Percentiles rank a stretch among this genome's conserved stretches.
phyloP scores from a whole-genome alignment of 2,797 vertebrate genomes.

The Poecilia gillii region DNA sequence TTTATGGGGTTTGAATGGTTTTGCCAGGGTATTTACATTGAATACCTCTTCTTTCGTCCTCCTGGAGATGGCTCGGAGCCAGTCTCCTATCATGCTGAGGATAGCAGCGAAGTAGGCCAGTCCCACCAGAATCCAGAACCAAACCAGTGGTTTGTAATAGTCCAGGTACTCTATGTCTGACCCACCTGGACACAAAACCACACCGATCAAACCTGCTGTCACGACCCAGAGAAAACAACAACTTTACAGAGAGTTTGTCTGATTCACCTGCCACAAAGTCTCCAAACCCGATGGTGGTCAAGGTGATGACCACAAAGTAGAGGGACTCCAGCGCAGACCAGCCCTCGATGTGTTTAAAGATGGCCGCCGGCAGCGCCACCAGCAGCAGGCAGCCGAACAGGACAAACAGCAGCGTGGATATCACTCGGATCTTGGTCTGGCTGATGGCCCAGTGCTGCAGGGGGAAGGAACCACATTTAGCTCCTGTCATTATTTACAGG shows the following conservation, averaged over 20 bases:
- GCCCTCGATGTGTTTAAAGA: slow-evolving; percentile 97
- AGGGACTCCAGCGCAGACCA: slow-evolving; percentile 94
- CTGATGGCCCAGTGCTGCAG: slow-evolving; percentile 93
- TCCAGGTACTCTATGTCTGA: slow-evolving; percentile 94
- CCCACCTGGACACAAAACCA: slow-evolving; percentile 80
- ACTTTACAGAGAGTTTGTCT: neutral
- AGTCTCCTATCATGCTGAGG: slow-evolving; percentile 98
- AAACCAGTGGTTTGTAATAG: slow-evolving; percentile 95
- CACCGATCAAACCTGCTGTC: neutral
- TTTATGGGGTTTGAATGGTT: neutral
- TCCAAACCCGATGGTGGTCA: slow-evolving; percentile 97
- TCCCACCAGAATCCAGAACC: slow-evolving; percentile 98
- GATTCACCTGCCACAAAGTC: slow-evolving; percentile 94
- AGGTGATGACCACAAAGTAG: slow-evolving; percentile 96
- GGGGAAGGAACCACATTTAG: slow-evolving; percentile 8
- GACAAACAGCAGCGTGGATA: slow-evolving; percentile 95
- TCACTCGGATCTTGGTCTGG: slow-evolving; percentile 97
- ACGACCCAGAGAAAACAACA: neutral
- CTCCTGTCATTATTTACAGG: neutral
- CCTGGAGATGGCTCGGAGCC: slow-evolving; percentile 93
- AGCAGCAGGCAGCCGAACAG: slow-evolving; percentile 95
- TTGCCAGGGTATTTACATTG: neutral
- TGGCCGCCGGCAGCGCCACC: slow-evolving; percentile 91
- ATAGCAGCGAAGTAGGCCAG: slow-evolving; percentile 97
- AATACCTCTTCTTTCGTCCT: slow-evolving; percentile 96